These are phyloP conservation scores for Leptosomus discolor DNA, from an alignment of 2,113 vertebrate genomes.

Conservation along the genomic window DNA sequence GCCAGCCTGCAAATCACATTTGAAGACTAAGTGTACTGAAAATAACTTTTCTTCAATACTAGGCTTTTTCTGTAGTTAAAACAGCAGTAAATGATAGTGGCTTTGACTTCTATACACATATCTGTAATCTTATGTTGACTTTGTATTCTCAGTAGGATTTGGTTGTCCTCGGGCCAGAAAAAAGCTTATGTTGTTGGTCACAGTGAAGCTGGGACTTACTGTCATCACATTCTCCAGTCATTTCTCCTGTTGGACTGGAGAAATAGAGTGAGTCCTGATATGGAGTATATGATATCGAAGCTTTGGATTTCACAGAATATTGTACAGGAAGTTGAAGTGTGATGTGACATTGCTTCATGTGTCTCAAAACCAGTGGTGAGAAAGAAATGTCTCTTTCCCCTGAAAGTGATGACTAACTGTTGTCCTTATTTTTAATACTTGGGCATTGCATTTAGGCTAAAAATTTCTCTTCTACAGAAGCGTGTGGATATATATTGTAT, in stretches of 20 bases:
- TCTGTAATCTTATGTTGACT: not conserved
- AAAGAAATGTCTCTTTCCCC: not conserved
- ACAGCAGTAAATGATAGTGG: not conserved
- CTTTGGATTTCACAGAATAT: not conserved
- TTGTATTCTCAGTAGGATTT: not conserved
- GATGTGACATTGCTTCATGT: not conserved
- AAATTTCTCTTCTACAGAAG: not conserved
- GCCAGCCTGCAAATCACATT: not conserved
- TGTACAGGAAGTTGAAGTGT: not conserved
- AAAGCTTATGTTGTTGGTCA: not conserved
- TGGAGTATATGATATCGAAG: not conserved
- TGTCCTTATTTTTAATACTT: not conserved
- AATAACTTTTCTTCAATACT: not conserved
- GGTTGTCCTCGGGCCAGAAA: not conserved
- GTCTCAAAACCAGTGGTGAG: not conserved
- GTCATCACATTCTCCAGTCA: not conserved
- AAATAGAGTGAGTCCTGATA: not conserved
- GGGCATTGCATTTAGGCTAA: not conserved
- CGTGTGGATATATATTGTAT: not conserved
- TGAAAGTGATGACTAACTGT: not conserved
- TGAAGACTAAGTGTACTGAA: not conserved
- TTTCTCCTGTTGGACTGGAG: not conserved
- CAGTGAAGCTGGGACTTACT: not conserved
- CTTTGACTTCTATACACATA: not conserved
- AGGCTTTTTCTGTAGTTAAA: not conserved